These are phyloP conservation scores for Drosophila sulfurigaster DNA, from an alignment of 1,140 invertebrate species.

Conservation along the genomic window DNA sequence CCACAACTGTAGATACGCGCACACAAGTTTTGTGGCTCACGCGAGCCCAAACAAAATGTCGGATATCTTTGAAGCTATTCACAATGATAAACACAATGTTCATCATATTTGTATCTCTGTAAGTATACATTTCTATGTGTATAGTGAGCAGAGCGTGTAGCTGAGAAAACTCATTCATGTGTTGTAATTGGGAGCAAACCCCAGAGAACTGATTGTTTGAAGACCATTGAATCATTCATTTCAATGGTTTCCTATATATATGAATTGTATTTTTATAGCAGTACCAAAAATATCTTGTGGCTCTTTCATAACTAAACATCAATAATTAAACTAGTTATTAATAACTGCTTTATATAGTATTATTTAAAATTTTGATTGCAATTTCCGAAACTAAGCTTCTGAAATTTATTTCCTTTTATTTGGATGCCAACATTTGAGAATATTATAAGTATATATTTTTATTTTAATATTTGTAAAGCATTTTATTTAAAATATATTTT, in stretches of 20 bases:
- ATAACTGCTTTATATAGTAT: too few relatives aligned
- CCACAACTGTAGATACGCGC: constrained; percentile 75
- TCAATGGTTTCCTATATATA: constrained; percentile 8
- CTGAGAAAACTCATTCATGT: constrained; percentile 63
- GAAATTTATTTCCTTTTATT: too few relatives aligned
- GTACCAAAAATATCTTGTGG: not conserved
- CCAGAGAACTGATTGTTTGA: constrained; percentile 27
- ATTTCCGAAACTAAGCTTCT: too few relatives aligned
- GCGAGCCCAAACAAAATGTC: constrained; percentile 75
- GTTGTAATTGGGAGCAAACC: constrained; percentile 52
- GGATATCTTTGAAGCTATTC: constrained; percentile 68
- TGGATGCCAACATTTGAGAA: too few relatives aligned
- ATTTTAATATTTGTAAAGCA: not conserved
- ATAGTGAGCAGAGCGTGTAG: constrained; percentile 46
- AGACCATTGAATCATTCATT: constrained; percentile 15
- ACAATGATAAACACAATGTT: constrained; percentile 38
- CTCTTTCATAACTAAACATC: not conserved
- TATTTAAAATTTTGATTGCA: too few relatives aligned
- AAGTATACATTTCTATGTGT: constrained; percentile 26
- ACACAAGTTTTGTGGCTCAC: constrained; percentile 67
- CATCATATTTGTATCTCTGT: constrained; percentile 1
- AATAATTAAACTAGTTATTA: not conserved
- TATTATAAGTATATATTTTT: not conserved
- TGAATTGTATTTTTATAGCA: not conserved
- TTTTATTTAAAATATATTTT: not conserved